Base-by-base conservation (phyloP, 1,140 invertebrate species). In the Microplitis mediator region DNA sequence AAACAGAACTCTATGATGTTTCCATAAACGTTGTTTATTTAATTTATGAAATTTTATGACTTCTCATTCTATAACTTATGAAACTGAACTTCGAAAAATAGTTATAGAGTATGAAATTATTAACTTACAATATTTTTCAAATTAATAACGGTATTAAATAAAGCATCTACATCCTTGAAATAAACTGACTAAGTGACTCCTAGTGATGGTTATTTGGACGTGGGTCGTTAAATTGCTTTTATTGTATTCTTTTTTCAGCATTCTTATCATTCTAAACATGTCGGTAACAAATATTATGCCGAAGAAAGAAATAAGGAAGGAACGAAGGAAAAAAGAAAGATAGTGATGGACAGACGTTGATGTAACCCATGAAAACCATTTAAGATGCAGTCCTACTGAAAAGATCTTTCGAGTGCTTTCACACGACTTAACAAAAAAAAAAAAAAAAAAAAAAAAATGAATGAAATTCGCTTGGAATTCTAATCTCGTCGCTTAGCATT, bases 391-490 rank as follows among this genome's bases (percentile, higher is more conserved):
- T 69, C 72, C 69, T 74, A 45, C 39, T 45, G 13, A 68, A 32
- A 74, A 72, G 75, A 76, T 83, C 81, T 79, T 80, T 71, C 51
- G 75, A 62, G 79, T 74, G 75, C 78, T 71, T 73, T 79, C 69
- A 71, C 76, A 68, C 62, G 64, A 32, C 8, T 66, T 45, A 45
- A 45, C 39, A 11, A 8, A 45, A 45, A 45, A 8, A 23, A 23
- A 23, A 23, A 45, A 45, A 45, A 45, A 39, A 39, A 63, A n/a
- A 50, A 45, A 69, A 78, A 81, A 78, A 83, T 82, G 81, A 77
- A 80, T 75, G 77, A 72, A 74, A 75, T 78, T 67, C 71, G 62
- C 61, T 62, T 66, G 70, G 82, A 84, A 84, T 84, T 79, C 81
- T 83, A 83, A 84, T 83, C 77, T 77, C 58, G 45, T 58, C 71